Evolutionary conservation across 2,113 vertebrate genomes (phyloP), one percentile per base, ranked within the genome.

Genomic region (Forbesichthys papilliferus): DNA sequence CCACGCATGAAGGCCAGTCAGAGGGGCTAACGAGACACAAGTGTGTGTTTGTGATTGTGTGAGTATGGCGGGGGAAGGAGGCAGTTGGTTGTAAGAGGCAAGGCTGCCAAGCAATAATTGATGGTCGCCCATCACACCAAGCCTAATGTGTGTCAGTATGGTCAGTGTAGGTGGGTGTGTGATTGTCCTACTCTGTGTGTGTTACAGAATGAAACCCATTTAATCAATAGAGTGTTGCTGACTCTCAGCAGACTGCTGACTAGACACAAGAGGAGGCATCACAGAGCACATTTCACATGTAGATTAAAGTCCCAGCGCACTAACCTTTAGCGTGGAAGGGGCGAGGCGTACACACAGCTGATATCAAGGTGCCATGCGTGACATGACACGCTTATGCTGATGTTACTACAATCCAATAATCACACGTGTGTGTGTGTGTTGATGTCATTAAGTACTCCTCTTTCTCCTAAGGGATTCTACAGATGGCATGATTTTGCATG

Each of bases 41-140:
- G 82, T 57, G 64, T 76, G 78, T 48, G 73, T 66, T 74, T 34
- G 49, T 52, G 57, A 12, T 5, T 42, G 36, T 42, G 36, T 42
- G 27, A 4, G 12, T 18, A 59, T 16, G 9, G 3, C 3, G 27
- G 63, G 56, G 18, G 20, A 6, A 57, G 57, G 9, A 27, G 27
- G 1, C 27, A 27, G 12, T 36, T 48, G 20, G 36, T 12, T 33
- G 64, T 71, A 77, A 76, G 73, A 77, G 83, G 73, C 92, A 86
- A 85, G 75, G 67, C 91, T 95, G 95, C 94, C 96, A 95, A 83
- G 60, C 84, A 90, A 90, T 95, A 94, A 96, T 93, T 95, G 95
- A 96, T 95, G 94, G 95, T 94, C 83, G 69, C 90, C 93, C 93
- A 95, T 95, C 94, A 94, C 75, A 77, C 91, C 77, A 90, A 66